phyloP scores from a whole-genome alignment of 2,888 invertebrate genomes.

The Megastigmus dorsalis region DNA sequence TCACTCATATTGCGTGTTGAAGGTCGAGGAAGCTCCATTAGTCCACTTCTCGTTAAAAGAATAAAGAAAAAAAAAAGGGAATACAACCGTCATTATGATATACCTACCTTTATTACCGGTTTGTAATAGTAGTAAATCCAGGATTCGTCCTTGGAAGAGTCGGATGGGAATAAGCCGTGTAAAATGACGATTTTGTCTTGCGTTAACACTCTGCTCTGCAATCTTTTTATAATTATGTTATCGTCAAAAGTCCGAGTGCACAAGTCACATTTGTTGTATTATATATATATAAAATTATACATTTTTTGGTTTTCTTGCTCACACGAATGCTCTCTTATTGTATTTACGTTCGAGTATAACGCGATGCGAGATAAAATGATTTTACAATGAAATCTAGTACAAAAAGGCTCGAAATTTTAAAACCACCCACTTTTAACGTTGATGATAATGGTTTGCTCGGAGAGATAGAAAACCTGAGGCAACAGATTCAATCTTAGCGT shows the following conservation, averaged over 20 bases:
- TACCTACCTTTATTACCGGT: slow-evolving; percentile 46
- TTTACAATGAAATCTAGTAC: slow-evolving; percentile 4
- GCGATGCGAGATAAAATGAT: too few species aligned
- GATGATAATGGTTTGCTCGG: not conserved
- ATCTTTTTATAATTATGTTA: not conserved
- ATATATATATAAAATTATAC: too few species aligned
- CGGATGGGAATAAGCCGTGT: slow-evolving; percentile 23
- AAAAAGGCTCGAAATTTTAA: slow-evolving; percentile 14
- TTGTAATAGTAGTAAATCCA: slow-evolving; percentile 40
- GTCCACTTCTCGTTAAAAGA: slow-evolving; percentile 28
- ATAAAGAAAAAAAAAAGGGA: slow-evolving; percentile 13
- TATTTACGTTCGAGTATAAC: too few species aligned
- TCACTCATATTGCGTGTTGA: slow-evolving; percentile 41
- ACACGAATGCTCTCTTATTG: too few species aligned
- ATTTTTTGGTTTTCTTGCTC: not conserved
- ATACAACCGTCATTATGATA: slow-evolving; percentile 39
- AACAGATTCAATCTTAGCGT: not conserved
- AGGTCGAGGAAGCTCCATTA: slow-evolving; percentile 27
- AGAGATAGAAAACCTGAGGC: too few species aligned
- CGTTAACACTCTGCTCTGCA: too few species aligned
- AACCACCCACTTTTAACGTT: not conserved
- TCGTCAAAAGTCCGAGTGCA: slow-evolving; percentile 1
- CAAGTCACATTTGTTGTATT: not conserved
- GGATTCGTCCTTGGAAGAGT: slow-evolving; percentile 36
- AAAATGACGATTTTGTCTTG: slow-evolving; percentile 2